Conservation (phyloP, 1,140 invertebrate genomes). For the Chironomus striatipennis region DNA sequence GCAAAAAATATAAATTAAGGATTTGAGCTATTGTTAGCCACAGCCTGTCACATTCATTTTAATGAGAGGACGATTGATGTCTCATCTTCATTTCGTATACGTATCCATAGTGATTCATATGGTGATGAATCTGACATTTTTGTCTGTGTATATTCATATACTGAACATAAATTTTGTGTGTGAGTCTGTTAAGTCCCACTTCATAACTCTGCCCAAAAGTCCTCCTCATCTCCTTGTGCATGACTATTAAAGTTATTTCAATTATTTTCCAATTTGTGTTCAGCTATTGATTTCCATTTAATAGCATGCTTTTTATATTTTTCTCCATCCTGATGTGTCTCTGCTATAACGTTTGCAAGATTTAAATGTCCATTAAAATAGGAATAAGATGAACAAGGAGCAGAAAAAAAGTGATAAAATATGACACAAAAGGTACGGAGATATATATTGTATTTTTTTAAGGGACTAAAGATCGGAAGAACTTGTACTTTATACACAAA, state of each 20-base stretch:
- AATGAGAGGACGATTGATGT: too few species aligned
- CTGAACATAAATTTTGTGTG: too few species aligned
- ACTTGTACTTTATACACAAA: background rate
- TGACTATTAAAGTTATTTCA: conserved; percentile 23
- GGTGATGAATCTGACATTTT: too few species aligned
- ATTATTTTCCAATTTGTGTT: conserved; percentile 22
- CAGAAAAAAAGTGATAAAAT: conserved; percentile 2
- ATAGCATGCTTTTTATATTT: background rate
- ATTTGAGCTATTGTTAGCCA: too few species aligned
- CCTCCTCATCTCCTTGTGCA: background rate
- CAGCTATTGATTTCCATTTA: conserved; percentile 17
- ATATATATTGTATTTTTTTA: background rate
- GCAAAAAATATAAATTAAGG: too few species aligned
- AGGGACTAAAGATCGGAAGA: background rate
- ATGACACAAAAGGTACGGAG: background rate
- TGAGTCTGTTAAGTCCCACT: too few species aligned
- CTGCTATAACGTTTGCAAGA: background rate
- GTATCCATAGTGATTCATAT: too few species aligned
- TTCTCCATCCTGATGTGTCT: background rate
- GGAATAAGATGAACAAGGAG: too few species aligned
- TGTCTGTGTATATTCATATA: too few species aligned
- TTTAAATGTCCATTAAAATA: background rate
- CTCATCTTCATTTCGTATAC: too few species aligned
- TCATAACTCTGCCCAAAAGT: background rate
- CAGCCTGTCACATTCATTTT: too few species aligned